Percentiles rank a stretch among this genome's conserved stretches.
These are phyloP conservation scores for Trissolcus basalis DNA, from an alignment of 1,140 invertebrate genomes.

Conservation along the genomic window DNA sequence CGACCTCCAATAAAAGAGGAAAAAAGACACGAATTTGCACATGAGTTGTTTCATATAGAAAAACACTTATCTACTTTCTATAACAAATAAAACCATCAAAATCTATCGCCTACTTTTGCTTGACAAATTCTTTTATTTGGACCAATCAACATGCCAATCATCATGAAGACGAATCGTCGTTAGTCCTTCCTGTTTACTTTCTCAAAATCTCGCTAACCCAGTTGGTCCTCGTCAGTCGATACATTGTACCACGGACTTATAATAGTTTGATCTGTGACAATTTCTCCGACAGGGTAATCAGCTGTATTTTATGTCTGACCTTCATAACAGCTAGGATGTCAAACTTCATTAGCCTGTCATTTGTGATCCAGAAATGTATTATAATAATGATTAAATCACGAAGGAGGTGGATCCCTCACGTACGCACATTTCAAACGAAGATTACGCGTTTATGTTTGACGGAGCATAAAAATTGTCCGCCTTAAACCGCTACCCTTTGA, in stretches of 20 bases:
- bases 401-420: conserved; percentile 13
- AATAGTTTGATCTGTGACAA: conserved; percentile 20
- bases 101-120: too few relatives aligned
- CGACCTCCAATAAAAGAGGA: too few relatives aligned
- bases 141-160: too few relatives aligned
- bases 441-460: conserved; percentile 54
- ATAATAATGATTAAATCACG: conserved; percentile 36
- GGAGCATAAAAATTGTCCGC: conserved; percentile 68
- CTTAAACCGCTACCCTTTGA: conserved; percentile 70
- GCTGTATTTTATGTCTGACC: conserved; percentile 34
- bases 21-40: too few relatives aligned
- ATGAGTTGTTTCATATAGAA: too few relatives aligned
- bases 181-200: not conserved
- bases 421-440: conserved; percentile 42
- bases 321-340: conserved; percentile 40
- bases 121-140: too few relatives aligned
- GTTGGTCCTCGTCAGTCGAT: conserved; percentile 1
- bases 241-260: conserved; percentile 7
- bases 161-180: too few relatives aligned
- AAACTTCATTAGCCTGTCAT: conserved; percentile 29
- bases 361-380: conserved; percentile 31
- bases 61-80: too few relatives aligned
- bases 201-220: not conserved
- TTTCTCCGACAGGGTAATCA: conserved; percentile 18
- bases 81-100: too few relatives aligned